phyloP scores from a whole-genome alignment of 2,113 vertebrate species.

The Leptobrachium leishanense region DNA sequence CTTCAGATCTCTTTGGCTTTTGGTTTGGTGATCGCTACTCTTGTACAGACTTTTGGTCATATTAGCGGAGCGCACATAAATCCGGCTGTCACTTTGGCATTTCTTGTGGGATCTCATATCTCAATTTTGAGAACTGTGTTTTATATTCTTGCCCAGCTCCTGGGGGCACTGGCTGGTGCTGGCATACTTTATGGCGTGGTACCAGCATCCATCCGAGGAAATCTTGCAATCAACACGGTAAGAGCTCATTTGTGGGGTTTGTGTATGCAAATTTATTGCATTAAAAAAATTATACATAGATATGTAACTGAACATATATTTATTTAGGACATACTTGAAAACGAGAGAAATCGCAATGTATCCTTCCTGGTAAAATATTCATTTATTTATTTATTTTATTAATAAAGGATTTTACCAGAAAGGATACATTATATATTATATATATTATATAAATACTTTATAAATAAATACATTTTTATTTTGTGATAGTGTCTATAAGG shows the following conservation, averaged over 20 bases:
- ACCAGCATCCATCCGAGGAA: constrained; percentile 40
- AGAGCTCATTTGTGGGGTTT: constrained; percentile 7
- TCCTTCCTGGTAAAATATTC: no score
- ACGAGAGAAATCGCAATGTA: no score
- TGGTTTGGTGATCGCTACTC: constrained; percentile 44
- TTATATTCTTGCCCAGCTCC: constrained; percentile 47
- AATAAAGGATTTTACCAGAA: no score
- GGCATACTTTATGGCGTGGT: constrained; percentile 47
- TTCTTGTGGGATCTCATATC: constrained; percentile 37
- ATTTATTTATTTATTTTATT: no score
- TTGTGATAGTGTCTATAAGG: no score
- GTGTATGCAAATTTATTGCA: no score
- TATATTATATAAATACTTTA: no score
- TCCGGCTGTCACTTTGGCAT: constrained; percentile 50
- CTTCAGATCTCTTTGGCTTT: constrained; percentile 50
- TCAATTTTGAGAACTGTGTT: constrained; percentile 39
- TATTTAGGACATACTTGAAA: no score
- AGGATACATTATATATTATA: no score
- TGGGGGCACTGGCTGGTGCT: constrained; percentile 48
- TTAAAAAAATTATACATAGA: no score
- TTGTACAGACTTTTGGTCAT: constrained; percentile 46
- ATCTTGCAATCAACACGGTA: constrained; percentile 49
- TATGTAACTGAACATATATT: no score
- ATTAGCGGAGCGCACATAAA: constrained; percentile 51
- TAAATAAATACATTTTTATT: no score